Evolutionary conservation across 2,888 invertebrate species (phyloP).

Genomic region (Nysson spinosus): DNA sequence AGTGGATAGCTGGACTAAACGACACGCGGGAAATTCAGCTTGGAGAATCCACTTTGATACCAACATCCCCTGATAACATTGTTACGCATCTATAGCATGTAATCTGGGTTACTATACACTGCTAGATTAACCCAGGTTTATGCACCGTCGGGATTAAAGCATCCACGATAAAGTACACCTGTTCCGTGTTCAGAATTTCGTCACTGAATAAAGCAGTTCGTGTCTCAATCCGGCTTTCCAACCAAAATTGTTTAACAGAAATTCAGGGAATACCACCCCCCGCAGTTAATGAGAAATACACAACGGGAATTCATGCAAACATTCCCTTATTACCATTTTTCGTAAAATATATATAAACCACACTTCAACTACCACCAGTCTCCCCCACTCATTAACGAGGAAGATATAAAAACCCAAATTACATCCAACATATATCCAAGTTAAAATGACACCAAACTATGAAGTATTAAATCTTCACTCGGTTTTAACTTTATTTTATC

Average conservation of each 20-base stretch:
- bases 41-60: conserved; percentile 4
- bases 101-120: conserved; percentile 14
- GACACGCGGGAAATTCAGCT: conserved; percentile 26
- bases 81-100: conserved; percentile 21
- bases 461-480: no score
- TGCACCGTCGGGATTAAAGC: conserved; percentile 23
- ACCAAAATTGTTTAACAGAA: conserved; percentile 2
- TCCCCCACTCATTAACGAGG: no score
- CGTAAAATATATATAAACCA: no score
- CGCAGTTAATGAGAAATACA: background rate
- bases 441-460: no score
- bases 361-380: no score
- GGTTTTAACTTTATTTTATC: no score
- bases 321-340: no score
- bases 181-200: conserved; percentile 8
- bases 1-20: conserved; percentile 6
- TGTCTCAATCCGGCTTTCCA: background rate
- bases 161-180: conserved; percentile 2
- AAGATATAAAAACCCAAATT: no score
- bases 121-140: conserved; percentile 13
- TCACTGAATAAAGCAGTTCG: conserved; percentile 1
- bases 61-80: conserved; percentile 14
- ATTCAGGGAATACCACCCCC: background rate
- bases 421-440: no score
- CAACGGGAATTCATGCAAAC: no score